These are phyloP conservation scores for Oligia strigilis DNA, from an alignment of 2,888 invertebrate genomes.

Conservation along the genomic window DNA sequence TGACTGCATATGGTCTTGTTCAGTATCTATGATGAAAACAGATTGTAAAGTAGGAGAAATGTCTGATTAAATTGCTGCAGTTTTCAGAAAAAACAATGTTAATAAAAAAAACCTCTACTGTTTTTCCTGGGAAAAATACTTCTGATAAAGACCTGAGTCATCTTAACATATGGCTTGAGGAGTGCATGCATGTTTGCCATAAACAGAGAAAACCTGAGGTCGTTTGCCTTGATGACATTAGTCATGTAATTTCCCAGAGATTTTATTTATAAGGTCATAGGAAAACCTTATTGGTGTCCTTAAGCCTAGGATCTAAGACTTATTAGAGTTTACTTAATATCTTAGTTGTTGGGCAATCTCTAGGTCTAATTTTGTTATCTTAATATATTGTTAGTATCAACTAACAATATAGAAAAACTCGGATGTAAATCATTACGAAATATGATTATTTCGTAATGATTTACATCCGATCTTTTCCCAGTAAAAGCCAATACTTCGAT, in stretches of 20 bases:
- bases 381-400: background rate
- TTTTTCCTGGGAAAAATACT: slow-evolving; percentile 10
- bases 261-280: background rate
- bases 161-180: slow-evolving; percentile 6
- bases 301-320: background rate
- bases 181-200: slow-evolving; percentile 19
- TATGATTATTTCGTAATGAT: slow-evolving; percentile 32
- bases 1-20: slow-evolving; percentile 31
- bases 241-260: slow-evolving; percentile 24
- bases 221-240: slow-evolving; percentile 27
- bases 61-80: background rate
- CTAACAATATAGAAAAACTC: too few species aligned
- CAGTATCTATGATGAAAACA: slow-evolving; percentile 4
- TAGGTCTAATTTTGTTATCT: background rate
- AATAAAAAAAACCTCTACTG: background rate
- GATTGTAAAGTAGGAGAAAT: background rate
- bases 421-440: too few species aligned
- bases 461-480: slow-evolving; percentile 28
- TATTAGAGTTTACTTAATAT: background rate
- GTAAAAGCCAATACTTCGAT: slow-evolving; percentile 24
- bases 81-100: background rate
- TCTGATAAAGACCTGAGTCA: slow-evolving; percentile 24
- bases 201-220: background rate
- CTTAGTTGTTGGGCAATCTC: background rate
- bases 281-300: background rate